Conservation (phyloP, 1,140 invertebrate genomes). For the Lasioglossum albipes region DNA sequence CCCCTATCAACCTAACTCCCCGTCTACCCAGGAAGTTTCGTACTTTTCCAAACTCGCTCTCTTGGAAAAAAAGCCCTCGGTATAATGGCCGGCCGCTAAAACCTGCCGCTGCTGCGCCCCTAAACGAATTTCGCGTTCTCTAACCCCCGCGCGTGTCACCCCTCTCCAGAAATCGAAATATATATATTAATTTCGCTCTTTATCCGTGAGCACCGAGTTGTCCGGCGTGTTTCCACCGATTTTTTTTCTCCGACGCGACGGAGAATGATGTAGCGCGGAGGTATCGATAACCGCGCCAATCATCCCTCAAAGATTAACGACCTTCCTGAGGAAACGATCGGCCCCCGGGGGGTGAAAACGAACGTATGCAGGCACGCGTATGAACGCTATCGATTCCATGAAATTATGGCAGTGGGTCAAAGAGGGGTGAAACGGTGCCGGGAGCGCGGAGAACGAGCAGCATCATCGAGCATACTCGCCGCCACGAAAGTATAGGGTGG, state of each 20-base stretch:
- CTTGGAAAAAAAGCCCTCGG: conserved; percentile 56
- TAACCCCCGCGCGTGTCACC: neutral
- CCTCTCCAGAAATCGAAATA: conserved; percentile 12
- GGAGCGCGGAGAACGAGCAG: conserved; percentile 42
- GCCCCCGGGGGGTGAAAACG: conserved; percentile 41
- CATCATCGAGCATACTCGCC: conserved; percentile 47
- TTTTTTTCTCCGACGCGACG: neutral
- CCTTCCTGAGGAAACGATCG: conserved; percentile 34
- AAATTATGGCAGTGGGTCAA: conserved; percentile 79
- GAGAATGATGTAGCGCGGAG: neutral
- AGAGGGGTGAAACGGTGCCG: conserved; percentile 64
- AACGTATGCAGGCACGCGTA: conserved; percentile 64
- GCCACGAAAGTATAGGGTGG: conserved; percentile 23
- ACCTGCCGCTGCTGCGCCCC: conserved; percentile 2
- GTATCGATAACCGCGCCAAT: conserved; percentile 16
- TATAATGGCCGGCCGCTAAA: conserved; percentile 54
- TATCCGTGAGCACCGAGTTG: neutral
- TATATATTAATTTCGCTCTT: conserved; percentile 15
- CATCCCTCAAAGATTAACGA: conserved; percentile 50
- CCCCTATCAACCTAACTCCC: conserved; percentile 61
- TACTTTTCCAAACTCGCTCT: conserved; percentile 59
- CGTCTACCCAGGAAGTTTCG: conserved; percentile 60
- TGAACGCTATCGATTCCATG: conserved; percentile 73
- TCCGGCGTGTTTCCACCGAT: neutral
- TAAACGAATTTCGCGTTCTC: conserved; percentile 3